Evolutionary conservation across 2,888 invertebrate species (phyloP), one percentile per base, ranked within the genome.

Genomic region (Tyria jacobaeae): DNA sequence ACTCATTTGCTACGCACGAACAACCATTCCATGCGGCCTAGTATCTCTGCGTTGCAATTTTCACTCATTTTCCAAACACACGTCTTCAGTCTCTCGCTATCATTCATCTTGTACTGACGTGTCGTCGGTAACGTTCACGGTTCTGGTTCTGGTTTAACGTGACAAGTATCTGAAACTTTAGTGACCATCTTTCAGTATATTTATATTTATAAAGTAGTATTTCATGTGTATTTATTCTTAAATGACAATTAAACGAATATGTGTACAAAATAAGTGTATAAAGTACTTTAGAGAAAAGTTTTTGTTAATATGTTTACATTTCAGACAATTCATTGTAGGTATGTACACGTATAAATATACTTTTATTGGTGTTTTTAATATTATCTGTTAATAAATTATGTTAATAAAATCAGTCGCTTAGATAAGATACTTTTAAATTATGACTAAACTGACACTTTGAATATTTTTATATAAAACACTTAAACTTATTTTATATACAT

Each of bases 81-180:
- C n/a, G n/a, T n/a, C 27, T 54, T 54, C 39, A 54, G 53, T 54
- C 53, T 41, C 39, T 54, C 53, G 17, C 53, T 25, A 41, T 27
- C 39, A 25, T 27, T 27, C 39, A 24, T 54, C 15, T 5, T 14
- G 39, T 17, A 27, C 17, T 39, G 53, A 54, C 53, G 53, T 54
- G 12, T 54, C 39, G 17, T 25, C n/a, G 25, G 25, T 3, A 31
- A 31, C n/a, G 39, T 25, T 53, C 53, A 12, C 24, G 27, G 39
- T n/a, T n/a, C n/a, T n/a, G n/a, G n/a, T n/a, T n/a, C n/a, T 27
- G 37, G 7, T 1, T n/a, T 52, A 15, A 25, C n/a, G 39, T 41
- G 27, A 54, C 39, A 25, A 41, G 53, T 50, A 12, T 54, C 39
- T 51, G 21, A 24, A 35, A 51, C 14, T 51, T 51, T 21, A 51